Percentiles rank a stretch among this genome's conserved stretches.
Conservation (phyloP, 2,797 vertebrate genomes). For the Lateolabrax maculatus region DNA sequence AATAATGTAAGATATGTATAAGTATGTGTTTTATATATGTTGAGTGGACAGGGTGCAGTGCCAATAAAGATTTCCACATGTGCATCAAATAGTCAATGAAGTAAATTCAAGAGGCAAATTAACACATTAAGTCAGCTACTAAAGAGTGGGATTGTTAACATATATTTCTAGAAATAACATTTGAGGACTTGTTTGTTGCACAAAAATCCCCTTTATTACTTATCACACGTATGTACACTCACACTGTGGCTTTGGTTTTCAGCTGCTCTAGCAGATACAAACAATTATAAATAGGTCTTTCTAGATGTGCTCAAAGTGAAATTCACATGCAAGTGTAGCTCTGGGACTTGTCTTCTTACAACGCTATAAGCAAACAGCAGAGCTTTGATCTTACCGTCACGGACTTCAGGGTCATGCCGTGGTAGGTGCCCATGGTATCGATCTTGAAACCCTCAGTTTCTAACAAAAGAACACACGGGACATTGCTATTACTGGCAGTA, state of each 20-base stretch:
- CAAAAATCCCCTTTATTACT: background rate
- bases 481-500: background rate
- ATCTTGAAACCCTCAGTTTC: constrained; percentile 99
- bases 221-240: too few relatives aligned
- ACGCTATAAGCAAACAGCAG: background rate
- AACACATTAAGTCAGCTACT: background rate
- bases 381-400: constrained; percentile 92
- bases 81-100: constrained; percentile 2
- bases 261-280: background rate
- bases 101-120: background rate
- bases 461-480: constrained; percentile 57
- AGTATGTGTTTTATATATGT: constrained; percentile 12
- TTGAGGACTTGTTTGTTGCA: background rate
- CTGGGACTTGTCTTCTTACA: background rate
- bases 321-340: background rate
- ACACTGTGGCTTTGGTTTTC: background rate
- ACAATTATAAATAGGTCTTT: background rate
- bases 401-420: constrained; percentile 99
- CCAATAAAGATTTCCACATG: constrained; percentile 27
- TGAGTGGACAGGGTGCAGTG: background rate
- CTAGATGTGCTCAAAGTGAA: background rate
- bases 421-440: constrained; percentile 99
- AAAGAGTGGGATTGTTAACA: background rate
- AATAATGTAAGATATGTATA: constrained; percentile 6
- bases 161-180: background rate